Percentiles rank a stretch among this genome's conserved stretches.
Conservation (phyloP, 2,888 invertebrate species). For the Anticlea derivata region DNA sequence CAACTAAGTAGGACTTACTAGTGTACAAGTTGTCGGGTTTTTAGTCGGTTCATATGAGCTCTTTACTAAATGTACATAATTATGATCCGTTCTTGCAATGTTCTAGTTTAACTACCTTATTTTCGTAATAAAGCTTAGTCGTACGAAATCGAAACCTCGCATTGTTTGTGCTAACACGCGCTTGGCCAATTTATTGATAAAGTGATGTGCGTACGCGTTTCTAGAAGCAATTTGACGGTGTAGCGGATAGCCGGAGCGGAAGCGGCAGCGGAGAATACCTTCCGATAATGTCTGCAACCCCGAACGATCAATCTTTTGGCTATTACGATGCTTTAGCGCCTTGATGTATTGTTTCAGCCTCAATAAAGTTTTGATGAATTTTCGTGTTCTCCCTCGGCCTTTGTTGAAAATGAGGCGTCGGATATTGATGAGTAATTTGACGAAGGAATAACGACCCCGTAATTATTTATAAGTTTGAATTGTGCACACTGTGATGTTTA, state of each 20-base stretch:
- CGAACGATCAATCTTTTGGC: conserved; percentile 78
- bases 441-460: conserved; percentile 61
- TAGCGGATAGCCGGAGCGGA: conserved; percentile 31
- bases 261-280: conserved; percentile 57
- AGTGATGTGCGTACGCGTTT: conserved; percentile 6
- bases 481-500: conserved; percentile 23
- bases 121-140: too few relatives aligned
- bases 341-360: conserved; percentile 82
- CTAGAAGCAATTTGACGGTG: not conserved
- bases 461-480: conserved; percentile 58
- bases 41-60: too few relatives aligned
- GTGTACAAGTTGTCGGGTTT: too few relatives aligned
- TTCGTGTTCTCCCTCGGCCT: conserved; percentile 71
- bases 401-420: conserved; percentile 73
- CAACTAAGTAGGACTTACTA: too few relatives aligned
- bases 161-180: too few relatives aligned
- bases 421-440: conserved; percentile 80
- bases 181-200: conserved; percentile 3
- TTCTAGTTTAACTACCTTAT: too few relatives aligned
- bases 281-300: conserved; percentile 69
- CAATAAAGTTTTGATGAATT: conserved; percentile 83
- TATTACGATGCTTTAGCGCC: conserved; percentile 82
- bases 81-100: too few relatives aligned
- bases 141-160: conserved; percentile 9
- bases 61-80: too few relatives aligned